Percentiles rank a stretch among this genome's conserved stretches.
Conservation (phyloP, 2,888 invertebrate species). For the Thelaira solivaga region DNA sequence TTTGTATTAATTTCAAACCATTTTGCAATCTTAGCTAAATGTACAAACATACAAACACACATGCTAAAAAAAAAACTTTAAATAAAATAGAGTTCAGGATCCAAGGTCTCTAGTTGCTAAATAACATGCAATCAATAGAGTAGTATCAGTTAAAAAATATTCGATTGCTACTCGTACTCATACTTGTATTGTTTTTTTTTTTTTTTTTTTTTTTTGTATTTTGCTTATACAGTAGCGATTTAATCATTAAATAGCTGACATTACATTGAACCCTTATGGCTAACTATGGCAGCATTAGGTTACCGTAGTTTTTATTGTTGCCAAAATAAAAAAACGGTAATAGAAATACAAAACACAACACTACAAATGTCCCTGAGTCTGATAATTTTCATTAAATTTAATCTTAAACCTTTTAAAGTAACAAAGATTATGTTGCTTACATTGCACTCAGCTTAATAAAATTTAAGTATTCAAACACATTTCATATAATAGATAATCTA, state of each 20-base stretch:
- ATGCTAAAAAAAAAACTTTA: conserved; percentile 9
- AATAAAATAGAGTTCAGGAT: conserved; percentile 58
- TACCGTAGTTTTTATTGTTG: conserved; percentile 32
- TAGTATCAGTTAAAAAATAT: conserved; percentile 24
- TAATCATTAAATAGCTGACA: conserved; percentile 63
- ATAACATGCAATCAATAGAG: conserved; percentile 40
- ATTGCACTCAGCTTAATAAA: not conserved
- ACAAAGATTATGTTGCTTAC: conserved; percentile 13
- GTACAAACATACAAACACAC: not conserved
- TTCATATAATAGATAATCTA: too few relatives aligned
- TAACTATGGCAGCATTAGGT: conserved; percentile 26
- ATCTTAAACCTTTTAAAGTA: conserved; percentile 1
- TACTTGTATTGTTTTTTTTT: conserved; percentile 15
- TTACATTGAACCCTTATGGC: conserved; percentile 61
- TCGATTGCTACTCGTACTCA: conserved; percentile 15
- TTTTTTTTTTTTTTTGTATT: too few relatives aligned
- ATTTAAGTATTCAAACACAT: too few relatives aligned
- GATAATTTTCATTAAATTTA: conserved; percentile 22
- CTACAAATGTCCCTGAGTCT: conserved; percentile 40
- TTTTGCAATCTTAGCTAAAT: not conserved
- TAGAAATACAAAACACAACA: conserved; percentile 2
- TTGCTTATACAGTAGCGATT: conserved; percentile 64
- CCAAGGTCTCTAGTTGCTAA: conserved; percentile 48
- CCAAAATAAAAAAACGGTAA: not conserved
- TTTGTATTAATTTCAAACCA: not conserved